Evolutionary conservation across 2,888 invertebrate genomes (phyloP).

Genomic region (Apamea crenata): DNA sequence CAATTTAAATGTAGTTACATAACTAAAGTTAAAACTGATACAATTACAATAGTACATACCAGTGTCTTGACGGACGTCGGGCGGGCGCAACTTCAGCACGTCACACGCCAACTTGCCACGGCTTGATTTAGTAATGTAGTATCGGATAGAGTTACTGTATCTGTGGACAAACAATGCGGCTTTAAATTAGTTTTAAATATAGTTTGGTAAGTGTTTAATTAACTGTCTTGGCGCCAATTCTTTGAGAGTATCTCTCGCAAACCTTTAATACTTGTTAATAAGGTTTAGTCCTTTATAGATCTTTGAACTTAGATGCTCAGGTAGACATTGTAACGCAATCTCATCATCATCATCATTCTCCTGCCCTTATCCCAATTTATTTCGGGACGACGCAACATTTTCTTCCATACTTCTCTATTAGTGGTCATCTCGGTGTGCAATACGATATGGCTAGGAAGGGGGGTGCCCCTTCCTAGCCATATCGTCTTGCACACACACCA

Average conservation of each 20-base stretch:
- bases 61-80: constrained; percentile 38
- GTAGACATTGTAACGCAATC: background rate
- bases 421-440: background rate
- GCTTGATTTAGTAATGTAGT: constrained; percentile 49
- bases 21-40: constrained; percentile 19
- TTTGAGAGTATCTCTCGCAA: background rate
- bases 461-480: background rate
- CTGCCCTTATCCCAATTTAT: background rate
- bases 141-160: constrained; percentile 32
- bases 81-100: constrained; percentile 40
- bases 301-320: background rate
- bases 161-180: constrained; percentile 53
- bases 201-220: constrained; percentile 30
- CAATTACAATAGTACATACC: constrained; percentile 56
- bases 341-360: background rate
- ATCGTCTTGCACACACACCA: background rate
- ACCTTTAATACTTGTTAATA: background rate
- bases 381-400: background rate
- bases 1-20: constrained; percentile 2
- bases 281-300: background rate
- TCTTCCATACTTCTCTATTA: background rate
- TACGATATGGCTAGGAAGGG: too few relatives aligned
- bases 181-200: constrained; percentile 25
- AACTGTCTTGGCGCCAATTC: constrained; percentile 14
- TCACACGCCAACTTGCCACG: constrained; percentile 61